Conservation (phyloP, 1,140 invertebrate species). For the Araneus ventricosus region DNA sequence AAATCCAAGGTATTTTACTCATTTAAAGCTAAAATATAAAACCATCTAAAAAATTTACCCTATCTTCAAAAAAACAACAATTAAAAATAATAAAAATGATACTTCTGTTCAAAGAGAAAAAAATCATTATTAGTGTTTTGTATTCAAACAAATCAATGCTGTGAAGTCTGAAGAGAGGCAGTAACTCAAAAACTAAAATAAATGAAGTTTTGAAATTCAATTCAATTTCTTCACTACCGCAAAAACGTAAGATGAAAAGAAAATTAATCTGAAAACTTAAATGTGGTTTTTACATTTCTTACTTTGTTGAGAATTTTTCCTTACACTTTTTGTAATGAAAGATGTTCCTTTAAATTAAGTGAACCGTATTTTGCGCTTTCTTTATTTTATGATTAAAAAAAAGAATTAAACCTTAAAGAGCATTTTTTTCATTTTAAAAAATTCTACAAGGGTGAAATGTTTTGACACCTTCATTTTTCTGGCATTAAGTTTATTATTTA, state of each 20-base stretch:
- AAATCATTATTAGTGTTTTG: not conserved
- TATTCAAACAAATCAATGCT: not conserved
- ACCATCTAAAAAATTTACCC: no score
- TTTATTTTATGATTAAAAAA: not conserved
- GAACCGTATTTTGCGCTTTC: not conserved
- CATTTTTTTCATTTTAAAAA: not conserved
- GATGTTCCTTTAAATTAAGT: slow-evolving; percentile 2
- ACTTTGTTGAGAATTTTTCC: not conserved
- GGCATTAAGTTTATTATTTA: not conserved
- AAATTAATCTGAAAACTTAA: not conserved
- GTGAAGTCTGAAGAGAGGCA: not conserved
- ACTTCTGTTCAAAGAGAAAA: not conserved
- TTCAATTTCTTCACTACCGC: not conserved
- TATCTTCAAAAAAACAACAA: no score
- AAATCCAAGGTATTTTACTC: no score
- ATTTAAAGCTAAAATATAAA: no score
- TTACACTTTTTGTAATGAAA: not conserved
- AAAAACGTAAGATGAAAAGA: not conserved
- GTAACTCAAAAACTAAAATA: not conserved
- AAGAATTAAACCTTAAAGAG: no score
- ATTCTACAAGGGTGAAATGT: not conserved
- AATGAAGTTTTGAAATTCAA: not conserved
- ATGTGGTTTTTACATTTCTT: not conserved
- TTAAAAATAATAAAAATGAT: no score
- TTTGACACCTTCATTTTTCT: not conserved